A percentile compares a stretch with the other conserved stretches of the same genome.
Evolutionary conservation across 2,797 vertebrate genomes (phyloP).

Genomic region (Phylloscopus collybita): DNA sequence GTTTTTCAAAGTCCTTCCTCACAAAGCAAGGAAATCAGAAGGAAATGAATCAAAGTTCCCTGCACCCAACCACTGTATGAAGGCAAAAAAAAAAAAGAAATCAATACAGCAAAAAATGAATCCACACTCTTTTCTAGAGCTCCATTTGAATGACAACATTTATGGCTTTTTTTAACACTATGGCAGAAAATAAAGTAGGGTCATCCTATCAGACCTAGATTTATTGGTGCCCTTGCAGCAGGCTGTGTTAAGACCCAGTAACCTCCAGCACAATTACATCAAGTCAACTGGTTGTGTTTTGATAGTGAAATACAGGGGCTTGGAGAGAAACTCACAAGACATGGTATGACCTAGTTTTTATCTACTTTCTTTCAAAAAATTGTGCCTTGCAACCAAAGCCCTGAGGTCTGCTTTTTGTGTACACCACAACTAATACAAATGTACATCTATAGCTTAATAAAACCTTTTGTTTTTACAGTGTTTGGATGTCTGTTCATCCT

Average conservation of each 20-base stretch:
- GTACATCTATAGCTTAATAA: not conserved
- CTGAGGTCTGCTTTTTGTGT: not conserved
- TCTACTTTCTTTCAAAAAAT: not conserved
- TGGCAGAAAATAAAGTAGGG: not conserved
- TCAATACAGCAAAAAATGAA: not conserved
- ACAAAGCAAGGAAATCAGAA: slow-evolving; percentile 49
- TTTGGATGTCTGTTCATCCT: not conserved
- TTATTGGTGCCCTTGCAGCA: not conserved
- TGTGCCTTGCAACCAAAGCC: not conserved
- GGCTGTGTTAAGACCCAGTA: not conserved
- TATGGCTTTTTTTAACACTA: not conserved
- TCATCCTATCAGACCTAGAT: not conserved
- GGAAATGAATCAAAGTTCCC: slow-evolving; percentile 36
- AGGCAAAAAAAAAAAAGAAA: not conserved
- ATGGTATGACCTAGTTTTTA: not conserved
- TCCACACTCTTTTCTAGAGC: not conserved
- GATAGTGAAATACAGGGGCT: not conserved
- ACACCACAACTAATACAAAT: not conserved
- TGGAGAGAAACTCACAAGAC: not conserved
- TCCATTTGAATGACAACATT: not conserved
- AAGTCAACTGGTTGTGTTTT: not conserved
- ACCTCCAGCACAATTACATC: not conserved
- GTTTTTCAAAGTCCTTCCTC: slow-evolving; percentile 1
- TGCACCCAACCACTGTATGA: not conserved
- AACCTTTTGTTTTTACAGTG: not conserved